Conservation (phyloP, 2,797 vertebrate genomes). For the Merluccius polli region DNA sequence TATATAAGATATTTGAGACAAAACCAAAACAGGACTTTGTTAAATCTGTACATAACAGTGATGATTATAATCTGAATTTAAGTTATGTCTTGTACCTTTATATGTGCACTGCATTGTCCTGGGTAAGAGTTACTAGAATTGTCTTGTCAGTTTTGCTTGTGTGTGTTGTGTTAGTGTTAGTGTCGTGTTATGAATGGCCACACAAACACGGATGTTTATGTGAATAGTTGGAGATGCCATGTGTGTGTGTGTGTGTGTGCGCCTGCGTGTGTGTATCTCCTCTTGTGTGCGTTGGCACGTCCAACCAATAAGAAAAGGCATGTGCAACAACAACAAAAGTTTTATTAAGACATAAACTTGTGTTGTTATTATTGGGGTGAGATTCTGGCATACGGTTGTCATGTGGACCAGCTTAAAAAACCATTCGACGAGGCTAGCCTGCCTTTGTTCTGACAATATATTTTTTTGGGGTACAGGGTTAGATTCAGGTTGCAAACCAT, state of each 20-base stretch:
- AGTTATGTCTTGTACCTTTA: no score
- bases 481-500: no score
- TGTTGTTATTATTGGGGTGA: not conserved
- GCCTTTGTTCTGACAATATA: not conserved
- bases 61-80: no score
- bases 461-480: no score
- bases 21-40: no score
- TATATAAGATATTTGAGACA: no score
- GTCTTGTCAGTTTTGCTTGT: not conserved
- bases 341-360: not conserved
- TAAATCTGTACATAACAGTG: no score
- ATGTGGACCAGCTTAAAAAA: not conserved
- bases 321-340: not conserved
- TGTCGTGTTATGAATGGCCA: not conserved
- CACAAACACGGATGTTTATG: not conserved
- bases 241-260: not conserved
- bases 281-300: not conserved
- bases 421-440: not conserved
- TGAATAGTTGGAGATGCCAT: not conserved
- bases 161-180: no score
- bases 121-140: no score
- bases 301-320: not conserved
- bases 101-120: no score
- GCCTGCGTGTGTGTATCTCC: not conserved
- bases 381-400: not conserved